Evolutionary conservation across 1,140 invertebrate species (phyloP).

Genomic region (Bombus difficillimus): DNA sequence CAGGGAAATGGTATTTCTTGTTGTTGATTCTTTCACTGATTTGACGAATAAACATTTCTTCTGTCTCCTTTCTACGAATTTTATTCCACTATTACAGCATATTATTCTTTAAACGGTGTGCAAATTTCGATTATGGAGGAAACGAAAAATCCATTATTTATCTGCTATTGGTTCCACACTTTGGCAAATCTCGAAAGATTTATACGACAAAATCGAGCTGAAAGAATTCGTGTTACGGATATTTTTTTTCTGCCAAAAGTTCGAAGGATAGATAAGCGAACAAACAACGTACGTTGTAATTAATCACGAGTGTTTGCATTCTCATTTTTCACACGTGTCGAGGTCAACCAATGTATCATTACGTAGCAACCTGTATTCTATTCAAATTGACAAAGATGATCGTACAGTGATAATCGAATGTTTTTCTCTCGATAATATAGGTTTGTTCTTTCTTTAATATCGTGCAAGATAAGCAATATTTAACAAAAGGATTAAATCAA

Average conservation of each 20-base stretch:
- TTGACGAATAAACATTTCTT: neutral
- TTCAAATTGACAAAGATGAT: neutral
- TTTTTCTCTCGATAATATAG: too few species aligned
- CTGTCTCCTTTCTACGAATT: neutral
- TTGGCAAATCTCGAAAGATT: neutral
- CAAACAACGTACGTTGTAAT: neutral
- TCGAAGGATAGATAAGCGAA: neutral
- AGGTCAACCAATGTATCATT: neutral
- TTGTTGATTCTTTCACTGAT: conserved; percentile 13
- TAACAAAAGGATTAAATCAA: too few species aligned
- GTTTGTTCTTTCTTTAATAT: too few species aligned
- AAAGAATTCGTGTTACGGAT: neutral
- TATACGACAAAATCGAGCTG: neutral
- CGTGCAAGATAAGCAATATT: too few species aligned
- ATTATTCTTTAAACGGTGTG: neutral
- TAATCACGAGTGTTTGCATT: neutral
- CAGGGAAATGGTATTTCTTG: conserved; percentile 13
- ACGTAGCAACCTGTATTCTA: neutral
- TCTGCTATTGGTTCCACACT: neutral
- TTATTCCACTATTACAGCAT: neutral
- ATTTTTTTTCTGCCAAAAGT: neutral
- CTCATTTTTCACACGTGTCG: neutral
- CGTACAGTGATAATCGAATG: neutral
- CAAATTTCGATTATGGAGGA: neutral
- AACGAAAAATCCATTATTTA: neutral